These are phyloP conservation scores for Anarsia innoxiella DNA, from an alignment of 2,888 invertebrate species.

Conservation along the genomic window DNA sequence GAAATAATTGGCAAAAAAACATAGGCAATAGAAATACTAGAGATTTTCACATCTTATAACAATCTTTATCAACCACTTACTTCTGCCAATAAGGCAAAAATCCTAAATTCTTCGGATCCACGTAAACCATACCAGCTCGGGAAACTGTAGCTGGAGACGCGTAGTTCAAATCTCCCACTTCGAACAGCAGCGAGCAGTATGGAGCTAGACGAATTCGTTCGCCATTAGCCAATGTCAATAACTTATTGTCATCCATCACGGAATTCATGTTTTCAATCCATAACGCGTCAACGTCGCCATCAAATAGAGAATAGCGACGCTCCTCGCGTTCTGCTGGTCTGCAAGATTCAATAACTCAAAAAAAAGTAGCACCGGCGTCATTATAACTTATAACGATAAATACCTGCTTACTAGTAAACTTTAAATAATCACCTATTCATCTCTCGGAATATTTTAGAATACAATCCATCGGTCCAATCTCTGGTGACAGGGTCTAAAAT, in stretches of 20 bases:
- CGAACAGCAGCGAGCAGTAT: slow-evolving; percentile 89
- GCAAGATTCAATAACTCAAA: too few species aligned
- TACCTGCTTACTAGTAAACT: too few species aligned
- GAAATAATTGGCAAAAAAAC: too few species aligned
- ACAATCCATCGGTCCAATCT: slow-evolving; percentile 95
- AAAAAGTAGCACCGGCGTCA: too few species aligned
- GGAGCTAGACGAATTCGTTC: slow-evolving; percentile 89
- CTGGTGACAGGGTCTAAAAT: slow-evolving; percentile 88
- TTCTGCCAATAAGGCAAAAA: slow-evolving; percentile 89
- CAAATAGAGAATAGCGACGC: slow-evolving; percentile 89
- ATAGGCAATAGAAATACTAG: too few species aligned
- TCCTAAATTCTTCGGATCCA: slow-evolving; percentile 93
- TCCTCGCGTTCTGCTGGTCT: slow-evolving; percentile 83
- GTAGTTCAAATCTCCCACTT: slow-evolving; percentile 91
- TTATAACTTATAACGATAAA: too few species aligned
- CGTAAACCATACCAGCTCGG: slow-evolving; percentile 94
- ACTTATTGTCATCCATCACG: slow-evolving; percentile 95
- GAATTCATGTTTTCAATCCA: slow-evolving; percentile 99
- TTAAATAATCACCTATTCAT: slow-evolving; percentile 82
- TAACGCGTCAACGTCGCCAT: slow-evolving; percentile 94
- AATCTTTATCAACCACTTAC: too few species aligned
- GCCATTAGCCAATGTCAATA: slow-evolving; percentile 92
- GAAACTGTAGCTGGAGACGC: slow-evolving; percentile 96
- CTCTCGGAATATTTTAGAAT: slow-evolving; percentile 93
- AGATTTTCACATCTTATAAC: too few species aligned